phyloP scores from a whole-genome alignment of 2,113 vertebrate species.

The Corvus hawaiiensis region DNA sequence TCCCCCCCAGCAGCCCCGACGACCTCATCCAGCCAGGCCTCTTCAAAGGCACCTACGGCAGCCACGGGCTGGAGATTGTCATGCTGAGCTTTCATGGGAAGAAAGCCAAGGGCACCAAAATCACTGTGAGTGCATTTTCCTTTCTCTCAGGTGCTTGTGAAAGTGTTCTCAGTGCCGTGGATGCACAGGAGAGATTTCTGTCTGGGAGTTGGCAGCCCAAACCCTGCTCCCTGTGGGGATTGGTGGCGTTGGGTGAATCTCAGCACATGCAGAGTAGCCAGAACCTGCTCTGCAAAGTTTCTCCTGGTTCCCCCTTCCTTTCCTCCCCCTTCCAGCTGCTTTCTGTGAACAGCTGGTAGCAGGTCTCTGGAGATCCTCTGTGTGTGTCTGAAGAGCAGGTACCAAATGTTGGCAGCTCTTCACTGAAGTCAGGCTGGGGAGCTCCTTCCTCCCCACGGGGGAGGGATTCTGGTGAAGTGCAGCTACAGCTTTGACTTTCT shows the following conservation, averaged over 20 bases:
- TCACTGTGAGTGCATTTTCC: slow-evolving; percentile 79
- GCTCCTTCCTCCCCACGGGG: background rate
- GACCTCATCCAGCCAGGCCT: slow-evolving; percentile 91
- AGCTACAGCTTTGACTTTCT: background rate
- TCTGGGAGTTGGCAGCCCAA: background rate
- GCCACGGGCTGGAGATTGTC: slow-evolving; percentile 95
- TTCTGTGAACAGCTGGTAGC: background rate
- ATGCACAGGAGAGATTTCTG: background rate
- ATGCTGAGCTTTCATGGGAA: slow-evolving; percentile 93
- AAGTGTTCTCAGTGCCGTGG: background rate
- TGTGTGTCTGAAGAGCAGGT: background rate
- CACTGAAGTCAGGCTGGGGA: background rate
- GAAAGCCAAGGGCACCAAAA: slow-evolving; percentile 89
- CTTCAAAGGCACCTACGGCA: slow-evolving; percentile 97
- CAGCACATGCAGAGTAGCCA: accelerated
- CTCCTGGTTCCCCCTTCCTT: background rate
- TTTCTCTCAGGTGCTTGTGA: background rate
- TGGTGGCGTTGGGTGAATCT: background rate
- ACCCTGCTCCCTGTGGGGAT: background rate
- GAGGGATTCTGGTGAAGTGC: background rate
- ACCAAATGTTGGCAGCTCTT: background rate
- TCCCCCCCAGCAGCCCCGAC: slow-evolving; percentile 81
- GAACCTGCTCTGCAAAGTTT: background rate
- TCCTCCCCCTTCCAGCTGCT: background rate
- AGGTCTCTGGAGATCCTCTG: background rate